These are phyloP conservation scores for Drosophila anceps DNA, from an alignment of 2,888 invertebrate species.

Conservation along the genomic window DNA sequence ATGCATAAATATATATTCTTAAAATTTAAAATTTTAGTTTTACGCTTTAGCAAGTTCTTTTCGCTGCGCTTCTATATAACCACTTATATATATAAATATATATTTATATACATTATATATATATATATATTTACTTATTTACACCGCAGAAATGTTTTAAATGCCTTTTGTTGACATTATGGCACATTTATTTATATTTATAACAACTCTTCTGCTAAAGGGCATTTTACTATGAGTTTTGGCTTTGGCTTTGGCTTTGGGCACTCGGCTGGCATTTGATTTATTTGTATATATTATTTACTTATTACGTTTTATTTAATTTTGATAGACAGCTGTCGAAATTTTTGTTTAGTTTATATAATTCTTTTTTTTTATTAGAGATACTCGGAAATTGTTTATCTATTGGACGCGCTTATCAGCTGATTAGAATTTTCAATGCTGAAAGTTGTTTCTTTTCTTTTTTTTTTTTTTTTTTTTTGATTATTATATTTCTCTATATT, in stretches of 20 bases:
- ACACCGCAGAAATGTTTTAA: slow-evolving; percentile 14
- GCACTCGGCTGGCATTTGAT: slow-evolving; percentile 34
- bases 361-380: slow-evolving; percentile 5
- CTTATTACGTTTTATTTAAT: slow-evolving; percentile 26
- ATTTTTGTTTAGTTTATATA: slow-evolving; percentile 9
- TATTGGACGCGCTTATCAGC: slow-evolving; percentile 46
- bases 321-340: slow-evolving; percentile 40
- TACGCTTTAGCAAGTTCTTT: slow-evolving; percentile 19
- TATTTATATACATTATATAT: slow-evolving; percentile 11
- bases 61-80: slow-evolving; percentile 13
- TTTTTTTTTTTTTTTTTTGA: not conserved
- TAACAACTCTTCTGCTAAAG: slow-evolving; percentile 6
- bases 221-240: slow-evolving; percentile 9
- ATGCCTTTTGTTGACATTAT: slow-evolving; percentile 31
- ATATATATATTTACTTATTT: slow-evolving; percentile 24
- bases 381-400: slow-evolving; percentile 44
- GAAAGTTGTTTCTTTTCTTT: slow-evolving; percentile 9
- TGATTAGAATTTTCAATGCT: slow-evolving; percentile 46
- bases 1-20: too few relatives aligned
- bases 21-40: slow-evolving; percentile 27
- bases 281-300: slow-evolving; percentile 20
- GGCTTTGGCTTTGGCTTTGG: slow-evolving; percentile 24
- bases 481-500: not conserved
- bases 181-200: slow-evolving; percentile 34
- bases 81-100: too few relatives aligned